Conservation (phyloP, 2,888 invertebrate genomes). For the Schrankia costaestrigalis region DNA sequence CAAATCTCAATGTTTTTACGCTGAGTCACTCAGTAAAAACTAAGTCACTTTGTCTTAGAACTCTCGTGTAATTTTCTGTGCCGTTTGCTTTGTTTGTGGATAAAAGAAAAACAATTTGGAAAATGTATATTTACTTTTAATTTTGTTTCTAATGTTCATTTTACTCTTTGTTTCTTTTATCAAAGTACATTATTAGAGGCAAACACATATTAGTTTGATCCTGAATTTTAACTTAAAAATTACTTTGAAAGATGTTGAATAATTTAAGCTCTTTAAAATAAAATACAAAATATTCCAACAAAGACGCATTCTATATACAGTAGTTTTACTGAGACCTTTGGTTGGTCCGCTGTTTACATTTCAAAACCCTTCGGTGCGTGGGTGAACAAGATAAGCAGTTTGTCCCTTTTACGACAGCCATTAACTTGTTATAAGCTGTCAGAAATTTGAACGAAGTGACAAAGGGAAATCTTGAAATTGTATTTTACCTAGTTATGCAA, state of each 20-base stretch:
- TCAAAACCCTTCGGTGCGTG: slow-evolving; percentile 1
- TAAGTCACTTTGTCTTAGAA: slow-evolving; percentile 32
- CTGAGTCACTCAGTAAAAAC: slow-evolving; percentile 24
- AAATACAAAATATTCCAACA: too few species aligned
- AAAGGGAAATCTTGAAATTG: neutral
- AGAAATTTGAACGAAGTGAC: neutral
- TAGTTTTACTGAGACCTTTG: too few species aligned
- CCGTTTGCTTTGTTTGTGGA: slow-evolving; percentile 50
- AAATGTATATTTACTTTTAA: too few species aligned
- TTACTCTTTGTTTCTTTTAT: slow-evolving; percentile 41
- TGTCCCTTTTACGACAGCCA: slow-evolving; percentile 4
- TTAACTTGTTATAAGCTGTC: slow-evolving; percentile 4
- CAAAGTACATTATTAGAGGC: too few species aligned
- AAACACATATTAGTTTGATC: too few species aligned
- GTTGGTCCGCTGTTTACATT: slow-evolving; percentile 2
- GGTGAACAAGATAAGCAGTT: slow-evolving; percentile 1
- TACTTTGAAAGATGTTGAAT: too few species aligned
- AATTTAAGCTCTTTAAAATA: too few species aligned
- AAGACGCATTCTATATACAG: too few species aligned
- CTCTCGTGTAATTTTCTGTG: slow-evolving; percentile 52
- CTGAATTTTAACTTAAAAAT: too few species aligned
- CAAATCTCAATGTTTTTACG: slow-evolving; percentile 10
- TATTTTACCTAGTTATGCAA: too few species aligned
- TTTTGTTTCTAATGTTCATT: too few species aligned
- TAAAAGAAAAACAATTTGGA: slow-evolving; percentile 58